These are phyloP conservation scores for Seira ritae DNA, from an alignment of 2,888 invertebrate genomes.

Conservation along the genomic window DNA sequence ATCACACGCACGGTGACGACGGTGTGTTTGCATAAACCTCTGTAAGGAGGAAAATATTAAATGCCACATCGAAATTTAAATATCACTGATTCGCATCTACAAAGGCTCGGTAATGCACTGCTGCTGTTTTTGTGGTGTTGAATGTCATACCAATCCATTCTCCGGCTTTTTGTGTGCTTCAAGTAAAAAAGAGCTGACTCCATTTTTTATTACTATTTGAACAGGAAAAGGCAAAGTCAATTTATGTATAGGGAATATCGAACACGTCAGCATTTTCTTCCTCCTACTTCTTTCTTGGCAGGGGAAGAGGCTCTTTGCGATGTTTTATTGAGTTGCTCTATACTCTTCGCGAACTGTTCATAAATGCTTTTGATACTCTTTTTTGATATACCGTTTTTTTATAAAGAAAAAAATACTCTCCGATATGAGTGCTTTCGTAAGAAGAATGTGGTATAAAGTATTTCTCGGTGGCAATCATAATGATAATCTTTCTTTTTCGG, in stretches of 20 bases:
- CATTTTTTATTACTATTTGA: conserved; percentile 58
- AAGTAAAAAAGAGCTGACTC: conserved; percentile 48
- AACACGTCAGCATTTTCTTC: conserved; percentile 56
- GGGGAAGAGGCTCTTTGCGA: conserved; percentile 37
- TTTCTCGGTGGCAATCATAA: conserved; percentile 41
- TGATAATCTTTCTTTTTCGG: conserved; percentile 43
- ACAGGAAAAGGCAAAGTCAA: conserved; percentile 55
- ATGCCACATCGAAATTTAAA: too few species aligned
- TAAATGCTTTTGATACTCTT: too few species aligned
- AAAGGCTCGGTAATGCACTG: too few species aligned
- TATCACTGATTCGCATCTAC: too few species aligned
- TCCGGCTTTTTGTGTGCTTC: conserved; percentile 9
- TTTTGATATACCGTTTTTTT: too few species aligned
- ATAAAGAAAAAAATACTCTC: too few species aligned
- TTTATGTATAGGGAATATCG: conserved; percentile 54
- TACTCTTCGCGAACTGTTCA: background rate
- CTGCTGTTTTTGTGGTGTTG: conserved; percentile 32
- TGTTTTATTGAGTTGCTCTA: conserved; percentile 23
- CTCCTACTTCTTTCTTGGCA: conserved; percentile 39
- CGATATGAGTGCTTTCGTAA: too few species aligned
- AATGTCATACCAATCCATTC: conserved; percentile 25
- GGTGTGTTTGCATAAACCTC: too few species aligned
- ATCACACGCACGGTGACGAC: too few species aligned
- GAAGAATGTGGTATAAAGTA: too few species aligned
- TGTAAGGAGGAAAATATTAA: too few species aligned